Base-by-base conservation (phyloP, 23 tunicate genomes). In the Diplosoma virens region DNA sequence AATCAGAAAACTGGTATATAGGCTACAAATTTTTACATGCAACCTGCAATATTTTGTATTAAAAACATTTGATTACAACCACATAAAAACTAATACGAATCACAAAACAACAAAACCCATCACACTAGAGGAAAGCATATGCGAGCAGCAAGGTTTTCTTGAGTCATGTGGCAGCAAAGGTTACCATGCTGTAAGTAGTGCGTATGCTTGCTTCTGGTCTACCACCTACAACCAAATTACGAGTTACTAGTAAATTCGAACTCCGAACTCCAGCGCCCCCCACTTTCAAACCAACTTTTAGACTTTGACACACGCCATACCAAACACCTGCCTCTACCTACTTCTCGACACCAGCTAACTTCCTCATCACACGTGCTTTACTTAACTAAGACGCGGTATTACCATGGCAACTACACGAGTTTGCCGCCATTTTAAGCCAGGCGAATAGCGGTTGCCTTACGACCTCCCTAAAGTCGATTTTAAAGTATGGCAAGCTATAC, bases 381-480 rank as follows among this genome's bases (percentile, higher is more conserved):
- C 63, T 55, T 14, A 55, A 55, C 63, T 55, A 20, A 55, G 25
- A 55, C 69, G 69, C 18, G 69, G 35, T 61, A 29, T 61, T 26
- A 61, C 69, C 69, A 61, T 61, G 35, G 35, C 69, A 61, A 29
- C 35, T 26, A 61, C 69, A 61, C 69, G 9, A 26, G 35, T 29
- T 61, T 61, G 69, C 35, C 69, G 35, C 35, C 69, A 61, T 61
- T 61, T 61, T 25, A 61, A 27, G 69, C 69, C 35, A n/a, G 75
- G 75, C 53, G 21, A 68, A 68, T 68, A 68, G 28, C 75, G 75
- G 53, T 68, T 41, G 75, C 75, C 75, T 35, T 33, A 68, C 75
- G 75, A 68, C 54, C 28, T 3, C 29, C 3, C 75, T 41, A 68
- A 68, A 3, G 25, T 37, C 53, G 24, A 58, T 58, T 20, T 58